phyloP scores from a whole-genome alignment of 2,113 vertebrate genomes.

The Esox niger region DNA sequence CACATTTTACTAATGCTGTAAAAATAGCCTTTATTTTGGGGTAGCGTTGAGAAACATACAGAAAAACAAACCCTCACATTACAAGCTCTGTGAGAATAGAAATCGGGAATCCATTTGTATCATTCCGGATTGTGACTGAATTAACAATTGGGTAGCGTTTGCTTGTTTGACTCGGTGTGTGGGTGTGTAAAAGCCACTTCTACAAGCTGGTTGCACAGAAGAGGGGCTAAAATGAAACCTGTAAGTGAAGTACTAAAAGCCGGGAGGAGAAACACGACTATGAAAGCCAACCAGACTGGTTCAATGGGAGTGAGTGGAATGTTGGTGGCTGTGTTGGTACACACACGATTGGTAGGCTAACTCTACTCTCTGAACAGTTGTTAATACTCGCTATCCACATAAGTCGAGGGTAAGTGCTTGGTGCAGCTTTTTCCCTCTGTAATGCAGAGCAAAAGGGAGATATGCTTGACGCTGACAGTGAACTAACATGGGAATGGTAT shows the following conservation, averaged over 20 bases:
- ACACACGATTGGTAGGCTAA: conserved; percentile 8
- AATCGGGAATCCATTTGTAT: conserved; percentile 47
- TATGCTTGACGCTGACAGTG: conserved; percentile 38
- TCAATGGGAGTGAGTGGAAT: conserved; percentile 26
- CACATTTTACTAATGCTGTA: too few relatives aligned
- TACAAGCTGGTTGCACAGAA: conserved; percentile 46
- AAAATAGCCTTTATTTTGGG: too few relatives aligned
- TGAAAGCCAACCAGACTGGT: conserved; percentile 28
- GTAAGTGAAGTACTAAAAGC: conserved; percentile 61
- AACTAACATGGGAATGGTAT: too few relatives aligned
- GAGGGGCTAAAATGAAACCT: conserved; percentile 64
- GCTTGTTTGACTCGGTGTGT: conserved; percentile 1
- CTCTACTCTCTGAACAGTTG: conserved; percentile 34
- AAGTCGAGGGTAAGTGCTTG: conserved; percentile 4
- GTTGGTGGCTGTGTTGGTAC: conserved; percentile 22
- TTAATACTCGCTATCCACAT: conserved; percentile 20
- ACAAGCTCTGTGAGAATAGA: conserved; percentile 18
- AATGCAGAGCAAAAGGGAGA: neutral
- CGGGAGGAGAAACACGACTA: conserved; percentile 46
- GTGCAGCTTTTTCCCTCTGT: conserved; percentile 6
- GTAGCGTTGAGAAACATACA: neutral
- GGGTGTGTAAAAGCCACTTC: conserved; percentile 71
- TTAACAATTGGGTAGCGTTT: conserved; percentile 33
- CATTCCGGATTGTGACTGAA: conserved; percentile 43
- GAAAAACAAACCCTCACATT: conserved; percentile 3